phyloP scores from a whole-genome alignment of 2,113 vertebrate genomes.

The Sciurus niger region DNA sequence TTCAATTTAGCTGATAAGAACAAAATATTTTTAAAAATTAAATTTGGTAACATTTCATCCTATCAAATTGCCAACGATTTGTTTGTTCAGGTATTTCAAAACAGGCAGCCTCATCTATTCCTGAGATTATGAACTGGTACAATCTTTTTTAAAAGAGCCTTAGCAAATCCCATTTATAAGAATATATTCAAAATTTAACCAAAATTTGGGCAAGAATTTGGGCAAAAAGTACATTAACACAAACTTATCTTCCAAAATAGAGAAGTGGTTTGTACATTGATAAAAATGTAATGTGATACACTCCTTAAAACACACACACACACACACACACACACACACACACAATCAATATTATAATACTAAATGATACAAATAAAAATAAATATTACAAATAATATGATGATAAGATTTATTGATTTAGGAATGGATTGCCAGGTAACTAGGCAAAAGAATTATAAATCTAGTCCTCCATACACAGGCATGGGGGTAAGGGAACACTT shows the following conservation, averaged over 20 bases:
- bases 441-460: not conserved
- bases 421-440: not conserved
- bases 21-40: not conserved
- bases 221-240: conserved; percentile 55
- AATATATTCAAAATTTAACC: not conserved
- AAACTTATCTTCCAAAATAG: not conserved
- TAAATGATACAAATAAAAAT: not conserved
- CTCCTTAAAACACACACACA: not conserved
- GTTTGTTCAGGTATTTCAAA: not conserved
- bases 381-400: not conserved
- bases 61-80: conserved; percentile 35
- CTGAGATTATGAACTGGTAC: not conserved
- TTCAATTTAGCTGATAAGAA: not conserved
- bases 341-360: not conserved
- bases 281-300: not conserved
- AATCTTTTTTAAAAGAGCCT: conserved; percentile 33
- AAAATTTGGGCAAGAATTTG: conserved; percentile 48
- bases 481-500: not conserved
- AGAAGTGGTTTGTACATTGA: not conserved
- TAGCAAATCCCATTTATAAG: conserved; percentile 8
- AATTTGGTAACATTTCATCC: conserved; percentile 27
- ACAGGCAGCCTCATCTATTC: conserved; percentile 3
- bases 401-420: not conserved
- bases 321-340: too few species aligned
- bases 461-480: not conserved